Evolutionary conservation across 2,888 invertebrate species (phyloP).

Genomic region (Pelosia muscerda): DNA sequence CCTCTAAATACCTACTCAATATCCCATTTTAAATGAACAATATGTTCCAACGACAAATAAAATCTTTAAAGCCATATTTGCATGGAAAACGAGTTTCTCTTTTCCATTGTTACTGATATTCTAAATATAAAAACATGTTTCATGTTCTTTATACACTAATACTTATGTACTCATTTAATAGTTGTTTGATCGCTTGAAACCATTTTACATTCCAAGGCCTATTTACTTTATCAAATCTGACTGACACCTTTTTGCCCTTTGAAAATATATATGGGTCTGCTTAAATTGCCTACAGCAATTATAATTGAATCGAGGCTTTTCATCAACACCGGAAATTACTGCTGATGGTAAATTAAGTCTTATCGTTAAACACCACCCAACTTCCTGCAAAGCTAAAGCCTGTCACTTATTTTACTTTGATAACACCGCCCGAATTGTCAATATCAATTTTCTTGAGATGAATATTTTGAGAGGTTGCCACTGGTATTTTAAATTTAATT

Average conservation of each 20-base stretch:
- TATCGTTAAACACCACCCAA: conserved; percentile 22
- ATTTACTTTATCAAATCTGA: neutral
- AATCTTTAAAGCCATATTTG: no score
- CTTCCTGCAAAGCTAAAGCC: conserved; percentile 7
- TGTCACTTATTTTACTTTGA: conserved; percentile 12
- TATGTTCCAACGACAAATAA: no score
- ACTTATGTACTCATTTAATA: neutral
- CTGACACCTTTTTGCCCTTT: neutral
- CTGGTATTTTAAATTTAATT: neutral
- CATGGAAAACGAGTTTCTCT: no score
- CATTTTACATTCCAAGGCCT: neutral
- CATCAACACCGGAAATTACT: conserved; percentile 24
- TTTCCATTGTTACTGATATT: no score
- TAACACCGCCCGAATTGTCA: neutral
- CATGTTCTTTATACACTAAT: no score
- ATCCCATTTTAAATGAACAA: no score
- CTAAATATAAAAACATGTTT: no score
- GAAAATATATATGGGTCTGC: neutral
- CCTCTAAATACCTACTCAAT: no score
- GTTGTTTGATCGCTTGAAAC: neutral
- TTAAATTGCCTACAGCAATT: neutral
- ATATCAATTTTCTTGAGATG: conserved; percentile 4
- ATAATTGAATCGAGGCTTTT: conserved; percentile 15
- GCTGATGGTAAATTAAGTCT: conserved; percentile 30
- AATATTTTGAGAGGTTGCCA: neutral